Base-by-base conservation (phyloP, 35 echinoderm and acorn worm species). In the Eucidaris tribuloides region DNA sequence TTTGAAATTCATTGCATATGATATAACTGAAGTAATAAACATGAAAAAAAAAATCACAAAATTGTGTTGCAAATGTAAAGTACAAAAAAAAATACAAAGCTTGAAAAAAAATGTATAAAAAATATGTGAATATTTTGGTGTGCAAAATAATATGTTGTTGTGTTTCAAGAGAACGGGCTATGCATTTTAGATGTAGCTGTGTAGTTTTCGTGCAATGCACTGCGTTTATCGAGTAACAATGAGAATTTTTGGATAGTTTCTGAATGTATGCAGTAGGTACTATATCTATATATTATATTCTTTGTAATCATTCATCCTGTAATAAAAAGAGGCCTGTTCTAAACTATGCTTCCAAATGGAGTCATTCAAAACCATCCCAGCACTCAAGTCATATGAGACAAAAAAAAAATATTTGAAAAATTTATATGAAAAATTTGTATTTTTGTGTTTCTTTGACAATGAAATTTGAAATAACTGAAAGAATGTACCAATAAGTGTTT, bases 391-490 rank as follows among this genome's bases (percentile, higher is more conserved):
- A 41, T 38, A 74, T 38, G 68, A 74, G 37, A 74, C 38, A 41
- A 38, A 74, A 64, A 64, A 15, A 64, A n/a, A 64, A 64, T 32
- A 34, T 32, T 64, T 64, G 61, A 64, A 64, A 64, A 32, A 64
- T 64, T 64, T 64, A 64, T 32, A 27, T 27, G 61, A 64, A 64
- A 34, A 64, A 64, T 64, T 74, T 74, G 68, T 74, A 41, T 74
- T 74, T 74, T 74, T 74, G 68, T 74, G 68, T 74, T 38, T 74
- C 68, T 74, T 74, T 74, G 68, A 74, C 68, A 74, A 44, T 74
- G 68, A 74, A 74, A 74, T 74, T 74, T 74, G 68, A 74, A 74
- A 74, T 74, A 74, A 64, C 61, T 64, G 68, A 74, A 74, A 74
- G 68, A 44, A 35, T 74, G 68, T 44, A 44, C 44, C 25, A 64